Evolutionary conservation across 2,113 vertebrate species (phyloP), one percentile per base, ranked within the genome.

Genomic region (Hemicordylus capensis): DNA sequence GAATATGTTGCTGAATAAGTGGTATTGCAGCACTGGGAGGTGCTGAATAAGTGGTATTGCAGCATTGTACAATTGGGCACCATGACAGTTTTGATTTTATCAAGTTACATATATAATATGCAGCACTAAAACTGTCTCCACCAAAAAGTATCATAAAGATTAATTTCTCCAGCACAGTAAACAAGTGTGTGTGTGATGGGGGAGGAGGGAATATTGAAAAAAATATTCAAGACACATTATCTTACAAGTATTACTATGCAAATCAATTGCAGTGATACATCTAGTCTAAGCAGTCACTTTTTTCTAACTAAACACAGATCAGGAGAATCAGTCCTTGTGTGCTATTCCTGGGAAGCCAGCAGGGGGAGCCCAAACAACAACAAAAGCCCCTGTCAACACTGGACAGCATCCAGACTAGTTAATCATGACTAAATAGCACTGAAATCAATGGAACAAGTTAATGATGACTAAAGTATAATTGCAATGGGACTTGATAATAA

Each of bases 321-420:
- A 10, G 58, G 31, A 67, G 31, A 19, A 42, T 4, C 3, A 59
- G 26, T 37, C 31, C 31, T 89, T 39, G 86, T 5, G 1, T 0
- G 46, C 15, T 56, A 54, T 24, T 1, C 20, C 59, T 37, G 37
- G 82, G 0, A 1, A 90, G 42, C 80, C 94, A 85, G 91, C 89
- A 94, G 93, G 91, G 90, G 92, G 93, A 91, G 94, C 91, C 87
- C 67, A 56, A 67, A 84, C 20, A 81, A 89, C 73, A 64, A 31
- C 4, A 54, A 10, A 42, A 48, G 48, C 42, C n/a, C n/a, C n/a
- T n/a, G n/a, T n/a, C n/a, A n/a, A n/a, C n/a, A n/a, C n/a, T n/a
- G n/a, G n/a, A n/a, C n/a, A n/a, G n/a, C n/a, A n/a, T n/a, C n/a
- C n/a, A n/a, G n/a, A n/a, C n/a, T n/a, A n/a, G n/a, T n/a, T n/a